Conservation (phyloP, 2,113 vertebrate genomes). For the Dunckerocampus dactyliophorus region DNA sequence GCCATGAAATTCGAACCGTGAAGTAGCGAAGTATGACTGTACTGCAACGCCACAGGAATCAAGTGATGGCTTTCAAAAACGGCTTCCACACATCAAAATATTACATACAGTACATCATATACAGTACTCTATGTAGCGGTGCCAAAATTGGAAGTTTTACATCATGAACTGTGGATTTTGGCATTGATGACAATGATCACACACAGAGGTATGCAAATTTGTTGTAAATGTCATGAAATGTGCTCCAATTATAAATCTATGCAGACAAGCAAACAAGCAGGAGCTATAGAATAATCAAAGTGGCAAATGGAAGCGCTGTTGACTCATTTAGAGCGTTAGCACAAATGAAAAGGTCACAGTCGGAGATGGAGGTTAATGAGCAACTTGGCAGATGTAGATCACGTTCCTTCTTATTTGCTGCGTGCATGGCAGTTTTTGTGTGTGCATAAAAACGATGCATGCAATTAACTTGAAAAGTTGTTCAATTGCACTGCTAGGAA, state of each 20-base stretch:
- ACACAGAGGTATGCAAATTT: background rate
- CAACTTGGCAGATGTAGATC: constrained; percentile 29
- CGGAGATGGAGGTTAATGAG: constrained; percentile 44
- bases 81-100: no score
- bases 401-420: constrained; percentile 18
- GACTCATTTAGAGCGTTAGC: constrained; percentile 19
- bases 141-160: no score
- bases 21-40: no score
- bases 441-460: no score
- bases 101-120: no score
- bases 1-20: no score
- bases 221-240: constrained; percentile 4
- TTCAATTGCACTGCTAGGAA: no score
- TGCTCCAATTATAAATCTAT: constrained; percentile 1
- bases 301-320: constrained; percentile 16
- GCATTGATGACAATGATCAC: background rate
- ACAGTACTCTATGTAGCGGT: no score
- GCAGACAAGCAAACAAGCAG: constrained; percentile 16
- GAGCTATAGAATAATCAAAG: constrained; percentile 8
- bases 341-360: constrained; percentile 53
- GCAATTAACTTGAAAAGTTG: background rate
- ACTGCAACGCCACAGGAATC: no score
- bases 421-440: constrained; percentile 2
- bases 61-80: no score
- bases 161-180: no score